These are phyloP conservation scores for Pissodes strobi DNA, from an alignment of 1,140 invertebrate species.

Conservation along the genomic window DNA sequence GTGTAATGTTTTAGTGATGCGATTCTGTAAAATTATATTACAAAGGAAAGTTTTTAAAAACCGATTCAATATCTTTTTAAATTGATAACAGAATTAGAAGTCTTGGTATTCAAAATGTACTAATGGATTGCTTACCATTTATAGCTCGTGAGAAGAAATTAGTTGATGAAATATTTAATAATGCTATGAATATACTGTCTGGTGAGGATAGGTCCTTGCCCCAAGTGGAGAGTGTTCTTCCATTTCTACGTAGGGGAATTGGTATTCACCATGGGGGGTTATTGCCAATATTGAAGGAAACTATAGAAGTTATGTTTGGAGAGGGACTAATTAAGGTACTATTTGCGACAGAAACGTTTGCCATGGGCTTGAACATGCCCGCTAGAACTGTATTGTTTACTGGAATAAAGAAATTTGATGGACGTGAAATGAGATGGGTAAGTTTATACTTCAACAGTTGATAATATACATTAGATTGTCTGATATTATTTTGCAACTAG, in stretches of 20 bases:
- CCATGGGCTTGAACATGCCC: conserved; percentile 99
- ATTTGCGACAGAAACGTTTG: conserved; percentile 99
- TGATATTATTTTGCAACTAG: too few relatives aligned
- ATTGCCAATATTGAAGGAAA: conserved; percentile 97
- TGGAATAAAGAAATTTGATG: conserved; percentile 94
- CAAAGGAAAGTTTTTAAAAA: too few relatives aligned
- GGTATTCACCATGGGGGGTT: conserved; percentile 98
- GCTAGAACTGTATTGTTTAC: conserved; percentile 98
- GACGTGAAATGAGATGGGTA: conserved; percentile 91
- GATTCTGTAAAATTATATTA: too few relatives aligned
- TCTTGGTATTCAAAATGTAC: too few relatives aligned
- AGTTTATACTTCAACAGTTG: conserved; percentile 49
- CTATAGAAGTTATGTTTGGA: conserved; percentile 97
- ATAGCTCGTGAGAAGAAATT: conserved; percentile 87
- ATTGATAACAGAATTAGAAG: too few relatives aligned
- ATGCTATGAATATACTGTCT: conserved; percentile 94
- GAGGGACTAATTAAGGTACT: conserved; percentile 96
- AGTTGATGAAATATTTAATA: conserved; percentile 96
- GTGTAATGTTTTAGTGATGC: too few relatives aligned
- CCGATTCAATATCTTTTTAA: too few relatives aligned
- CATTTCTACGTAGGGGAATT: conserved; percentile 88
- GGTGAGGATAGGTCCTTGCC: conserved; percentile 95
- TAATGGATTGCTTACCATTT: background rate
- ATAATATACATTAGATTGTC: too few relatives aligned
- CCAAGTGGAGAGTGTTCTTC: conserved; percentile 94